phyloP scores from a whole-genome alignment of 2,113 vertebrate species.

The Narcine bancroftii region DNA sequence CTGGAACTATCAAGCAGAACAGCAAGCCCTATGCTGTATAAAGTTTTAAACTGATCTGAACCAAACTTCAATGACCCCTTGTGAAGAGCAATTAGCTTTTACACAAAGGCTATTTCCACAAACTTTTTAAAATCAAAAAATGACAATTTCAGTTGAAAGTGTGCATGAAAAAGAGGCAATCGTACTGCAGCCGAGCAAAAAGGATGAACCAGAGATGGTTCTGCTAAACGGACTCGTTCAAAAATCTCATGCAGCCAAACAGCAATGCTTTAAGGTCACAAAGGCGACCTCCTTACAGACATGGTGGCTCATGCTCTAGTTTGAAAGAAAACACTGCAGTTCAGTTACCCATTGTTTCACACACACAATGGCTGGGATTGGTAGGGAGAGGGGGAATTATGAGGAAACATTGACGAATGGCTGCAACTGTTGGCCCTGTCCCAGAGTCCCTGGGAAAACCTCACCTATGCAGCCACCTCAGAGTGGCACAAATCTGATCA shows the following conservation, averaged over 20 bases:
- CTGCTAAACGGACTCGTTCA: slow-evolving; percentile 79
- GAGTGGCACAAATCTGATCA: neutral
- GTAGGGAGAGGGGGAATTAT: neutral
- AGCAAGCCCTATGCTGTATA: slow-evolving; percentile 45
- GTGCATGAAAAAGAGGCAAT: slow-evolving; percentile 83
- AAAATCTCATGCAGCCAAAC: slow-evolving; percentile 82
- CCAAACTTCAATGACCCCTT: slow-evolving; percentile 42
- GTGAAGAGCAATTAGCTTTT: slow-evolving; percentile 47
- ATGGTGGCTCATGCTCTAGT: slow-evolving; percentile 68
- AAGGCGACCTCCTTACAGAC: slow-evolving; percentile 68
- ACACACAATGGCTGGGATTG: slow-evolving; percentile 49
- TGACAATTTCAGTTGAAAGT: slow-evolving; percentile 73
- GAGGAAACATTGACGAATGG: neutral
- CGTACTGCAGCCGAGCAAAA: slow-evolving; percentile 66
- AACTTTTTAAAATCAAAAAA: slow-evolving; percentile 65
- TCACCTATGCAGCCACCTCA: neutral
- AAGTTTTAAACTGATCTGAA: neutral
- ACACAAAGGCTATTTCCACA: slow-evolving; percentile 73
- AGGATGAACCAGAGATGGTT: slow-evolving; percentile 74
- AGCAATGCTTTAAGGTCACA: slow-evolving; percentile 70
- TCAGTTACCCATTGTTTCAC: slow-evolving; percentile 60
- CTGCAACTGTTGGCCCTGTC: neutral
- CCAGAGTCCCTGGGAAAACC: neutral
- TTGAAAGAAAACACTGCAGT: slow-evolving; percentile 59
- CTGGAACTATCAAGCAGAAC: slow-evolving; percentile 36